Evolutionary conservation across 2,113 vertebrate species (phyloP).

Genomic region (Perccottus glenii): DNA sequence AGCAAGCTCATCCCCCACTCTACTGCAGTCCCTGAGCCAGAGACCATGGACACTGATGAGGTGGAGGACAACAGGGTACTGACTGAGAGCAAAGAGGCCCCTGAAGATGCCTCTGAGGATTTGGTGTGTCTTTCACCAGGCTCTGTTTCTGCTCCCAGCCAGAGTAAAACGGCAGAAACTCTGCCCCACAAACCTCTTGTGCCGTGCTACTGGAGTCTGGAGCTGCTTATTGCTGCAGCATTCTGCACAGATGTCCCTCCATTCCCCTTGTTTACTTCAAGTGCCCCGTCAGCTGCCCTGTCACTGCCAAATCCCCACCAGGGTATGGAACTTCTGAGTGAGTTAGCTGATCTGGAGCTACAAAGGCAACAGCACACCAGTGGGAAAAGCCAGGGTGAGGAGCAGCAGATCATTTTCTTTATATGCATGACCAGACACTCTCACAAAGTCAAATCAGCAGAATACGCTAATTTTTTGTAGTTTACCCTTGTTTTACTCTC

Average conservation of each 20-base stretch:
- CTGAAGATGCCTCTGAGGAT: slow-evolving; percentile 46
- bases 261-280: slow-evolving; percentile 56
- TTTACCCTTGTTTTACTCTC: slow-evolving; percentile 30
- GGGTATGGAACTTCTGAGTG: slow-evolving; percentile 93
- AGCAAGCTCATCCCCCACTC: slow-evolving; percentile 57
- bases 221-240: slow-evolving; percentile 89
- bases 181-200: slow-evolving; percentile 58
- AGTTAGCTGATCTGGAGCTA: slow-evolving; percentile 90
- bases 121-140: slow-evolving; percentile 51
- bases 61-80: slow-evolving; percentile 35
- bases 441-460: slow-evolving; percentile 31
- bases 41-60: slow-evolving; percentile 12
- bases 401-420: slow-evolving; percentile 16
- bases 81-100: slow-evolving; percentile 32
- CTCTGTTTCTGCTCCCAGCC: slow-evolving; percentile 29
- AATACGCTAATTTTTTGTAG: slow-evolving; percentile 21
- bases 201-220: slow-evolving; percentile 86
- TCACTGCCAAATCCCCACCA: slow-evolving; percentile 81
- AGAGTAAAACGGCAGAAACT: slow-evolving; percentile 16
- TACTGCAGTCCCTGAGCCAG: slow-evolving; percentile 33
- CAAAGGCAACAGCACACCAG: slow-evolving; percentile 74
- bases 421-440: slow-evolving; percentile 25
- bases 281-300: slow-evolving; percentile 43
- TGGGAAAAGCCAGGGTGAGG: slow-evolving; percentile 80
- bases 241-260: slow-evolving; percentile 85